A percentile compares a stretch with the other conserved stretches of the same genome.
These are phyloP conservation scores for Lacerta bilineata DNA, from an alignment of 2,797 vertebrate genomes.

Conservation along the genomic window DNA sequence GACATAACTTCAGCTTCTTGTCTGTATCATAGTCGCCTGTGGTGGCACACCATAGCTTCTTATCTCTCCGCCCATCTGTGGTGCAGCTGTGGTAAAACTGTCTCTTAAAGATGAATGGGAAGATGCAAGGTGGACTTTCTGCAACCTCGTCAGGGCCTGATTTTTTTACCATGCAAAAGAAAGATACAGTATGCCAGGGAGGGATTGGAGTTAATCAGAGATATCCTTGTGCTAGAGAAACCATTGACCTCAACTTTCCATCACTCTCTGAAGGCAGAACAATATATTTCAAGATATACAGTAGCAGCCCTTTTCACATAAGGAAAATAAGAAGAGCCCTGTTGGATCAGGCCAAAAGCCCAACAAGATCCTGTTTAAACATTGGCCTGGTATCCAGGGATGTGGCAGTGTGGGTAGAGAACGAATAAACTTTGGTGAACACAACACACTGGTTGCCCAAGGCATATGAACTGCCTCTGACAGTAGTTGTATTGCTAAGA, in stretches of 20 bases:
- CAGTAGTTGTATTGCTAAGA: too few species aligned
- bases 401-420: too few species aligned
- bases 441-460: too few species aligned
- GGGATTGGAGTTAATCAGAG: not conserved
- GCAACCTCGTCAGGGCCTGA: conserved; percentile 3
- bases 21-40: conserved; percentile 13
- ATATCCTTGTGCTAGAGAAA: not conserved
- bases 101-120: conserved; percentile 30
- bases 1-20: conserved; percentile 8
- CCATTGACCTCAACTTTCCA: not conserved
- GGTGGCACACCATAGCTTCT: conserved; percentile 28
- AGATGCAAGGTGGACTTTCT: conserved; percentile 13
- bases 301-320: not conserved
- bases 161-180: not conserved
- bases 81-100: not conserved
- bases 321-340: too few species aligned
- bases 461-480: too few species aligned
- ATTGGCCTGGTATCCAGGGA: too few species aligned
- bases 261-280: not conserved
- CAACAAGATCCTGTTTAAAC: too few species aligned
- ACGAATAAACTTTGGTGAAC: too few species aligned
- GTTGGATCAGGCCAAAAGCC: too few species aligned
- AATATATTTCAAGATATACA: not conserved
- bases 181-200: not conserved
- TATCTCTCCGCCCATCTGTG: not conserved